Base-by-base conservation (phyloP, 2,113 vertebrate species). In the Melanotaenia duboulayi region DNA sequence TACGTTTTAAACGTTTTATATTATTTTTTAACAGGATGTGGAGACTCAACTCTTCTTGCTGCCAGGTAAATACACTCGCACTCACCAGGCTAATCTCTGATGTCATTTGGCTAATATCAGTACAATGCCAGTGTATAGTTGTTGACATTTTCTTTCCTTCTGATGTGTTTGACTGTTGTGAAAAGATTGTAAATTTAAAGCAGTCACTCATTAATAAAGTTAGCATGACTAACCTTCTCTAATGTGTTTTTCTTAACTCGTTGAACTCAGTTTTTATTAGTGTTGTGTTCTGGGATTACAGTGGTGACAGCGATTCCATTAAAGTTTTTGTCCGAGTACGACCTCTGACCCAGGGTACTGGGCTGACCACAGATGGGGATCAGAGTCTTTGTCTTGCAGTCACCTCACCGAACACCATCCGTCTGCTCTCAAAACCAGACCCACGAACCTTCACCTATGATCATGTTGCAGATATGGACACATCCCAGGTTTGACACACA, bases 261-360 rank as follows among this genome's bases (percentile, higher is more conserved):
- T 9, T 35, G 4, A 35, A 35, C 32, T 35, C 7, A 5, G 4
- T 22, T 44, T 46, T 24, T 20, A 20, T 40, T 20, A 4, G 1
- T 67, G 16, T 28, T 61, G 2, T 35, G 75, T 77, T 44, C 22
- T 72, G 28, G 48, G 55, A 11, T 37, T 46, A 17, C 70, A 96
- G 94, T 75, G 83, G 86, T 73, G 97, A 99, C 90, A 94, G 95
- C 28, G 96, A 99, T 78, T 92, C 95, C 24, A 96, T 99, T 86
- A 97, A 97, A 89, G 97, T 99, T 12, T 98, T 95, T 32, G 94
- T 99, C 0, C 91, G 97, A 24, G 95, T 99, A 0, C 96, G 97
- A 22, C 97, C 97, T 5, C 89, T 94, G 71, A 91, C 94, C 24
- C 94, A 96, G 13, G 91, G 92, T 23, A 22, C 85, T 0, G 85